phyloP scores from a whole-genome alignment of 64 coral and sea anemone species.

The Montipora foliosa region DNA sequence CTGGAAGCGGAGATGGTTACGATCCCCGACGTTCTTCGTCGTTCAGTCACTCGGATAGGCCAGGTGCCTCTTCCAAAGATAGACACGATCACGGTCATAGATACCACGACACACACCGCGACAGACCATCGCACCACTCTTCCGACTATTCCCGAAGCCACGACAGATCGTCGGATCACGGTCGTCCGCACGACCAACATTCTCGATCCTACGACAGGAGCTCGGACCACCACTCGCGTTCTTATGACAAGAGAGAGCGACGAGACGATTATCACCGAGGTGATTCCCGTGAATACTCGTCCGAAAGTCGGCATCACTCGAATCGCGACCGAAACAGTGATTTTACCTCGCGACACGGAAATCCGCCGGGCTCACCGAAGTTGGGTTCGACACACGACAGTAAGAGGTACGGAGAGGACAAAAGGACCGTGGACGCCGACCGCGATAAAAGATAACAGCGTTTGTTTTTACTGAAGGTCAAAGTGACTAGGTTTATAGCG shows the following conservation, averaged over 20 bases:
- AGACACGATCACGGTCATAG: conserved; percentile 64
- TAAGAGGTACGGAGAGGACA: conserved; percentile 37
- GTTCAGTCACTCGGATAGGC: conserved; percentile 39
- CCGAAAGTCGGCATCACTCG: conserved; percentile 71
- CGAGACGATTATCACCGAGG: conserved; percentile 81
- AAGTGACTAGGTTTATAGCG: not conserved
- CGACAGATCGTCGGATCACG: conserved; percentile 85
- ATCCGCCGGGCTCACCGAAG: conserved; percentile 12
- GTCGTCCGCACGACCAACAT: conserved; percentile 77
- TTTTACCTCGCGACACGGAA: conserved; percentile 3
- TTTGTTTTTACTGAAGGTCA: not conserved
- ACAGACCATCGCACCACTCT: conserved; percentile 30
- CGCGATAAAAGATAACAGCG: conserved; percentile 48
- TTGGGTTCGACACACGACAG: not conserved
- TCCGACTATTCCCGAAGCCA: conserved; percentile 59
- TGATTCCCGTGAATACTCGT: conserved; percentile 73
- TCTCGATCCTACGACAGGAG: conserved; percentile 78
- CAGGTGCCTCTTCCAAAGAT: conserved; percentile 73
- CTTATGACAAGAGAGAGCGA: conserved; percentile 79
- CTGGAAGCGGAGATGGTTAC: conserved; percentile 26
- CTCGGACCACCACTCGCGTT: conserved; percentile 81
- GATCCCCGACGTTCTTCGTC: conserved; percentile 32
- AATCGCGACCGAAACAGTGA: conserved; percentile 59
- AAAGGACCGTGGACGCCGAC: not conserved
- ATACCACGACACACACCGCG: conserved; percentile 52